Conservation (phyloP, 2,797 vertebrate genomes). For the Pelochelys cantorii region DNA sequence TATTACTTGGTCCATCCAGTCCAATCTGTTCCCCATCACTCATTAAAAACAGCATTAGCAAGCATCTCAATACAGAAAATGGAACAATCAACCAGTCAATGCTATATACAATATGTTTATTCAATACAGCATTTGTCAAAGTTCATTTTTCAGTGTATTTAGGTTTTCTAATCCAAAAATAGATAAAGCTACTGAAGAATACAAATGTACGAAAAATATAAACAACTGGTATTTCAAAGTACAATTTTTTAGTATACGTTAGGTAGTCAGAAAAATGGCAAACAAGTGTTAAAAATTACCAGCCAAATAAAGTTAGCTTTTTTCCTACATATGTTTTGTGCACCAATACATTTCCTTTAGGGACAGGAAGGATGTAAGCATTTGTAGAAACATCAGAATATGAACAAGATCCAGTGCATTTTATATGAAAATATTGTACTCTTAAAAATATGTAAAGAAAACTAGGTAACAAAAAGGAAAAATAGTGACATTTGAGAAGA, state of each 20-base stretch:
- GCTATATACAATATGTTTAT: neutral
- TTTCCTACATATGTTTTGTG: neutral
- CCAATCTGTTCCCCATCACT: neutral
- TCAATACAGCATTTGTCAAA: slow-evolving; percentile 45
- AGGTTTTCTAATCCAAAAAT: slow-evolving; percentile 20
- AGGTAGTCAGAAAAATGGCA: slow-evolving; percentile 35
- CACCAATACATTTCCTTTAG: slow-evolving; percentile 25
- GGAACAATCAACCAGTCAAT: neutral
- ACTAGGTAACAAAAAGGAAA: neutral
- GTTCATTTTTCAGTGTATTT: neutral
- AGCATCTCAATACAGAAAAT: neutral
- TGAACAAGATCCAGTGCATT: slow-evolving; percentile 14
- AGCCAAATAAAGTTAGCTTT: slow-evolving; percentile 45
- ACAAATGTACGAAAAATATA: slow-evolving; percentile 53
- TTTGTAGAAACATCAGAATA: neutral
- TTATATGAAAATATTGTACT: slow-evolving; percentile 17
- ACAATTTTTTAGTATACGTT: neutral
- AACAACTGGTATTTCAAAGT: slow-evolving; percentile 46
- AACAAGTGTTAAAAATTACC: slow-evolving; percentile 32
- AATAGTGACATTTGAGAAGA: neutral
- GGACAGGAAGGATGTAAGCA: neutral
- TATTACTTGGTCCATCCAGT: neutral
- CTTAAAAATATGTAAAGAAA: slow-evolving; percentile 53
- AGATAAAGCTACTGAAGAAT: slow-evolving; percentile 40
- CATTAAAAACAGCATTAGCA: neutral